These are phyloP conservation scores for Neoarius graeffei DNA, from an alignment of 2,113 vertebrate genomes.

Conservation along the genomic window DNA sequence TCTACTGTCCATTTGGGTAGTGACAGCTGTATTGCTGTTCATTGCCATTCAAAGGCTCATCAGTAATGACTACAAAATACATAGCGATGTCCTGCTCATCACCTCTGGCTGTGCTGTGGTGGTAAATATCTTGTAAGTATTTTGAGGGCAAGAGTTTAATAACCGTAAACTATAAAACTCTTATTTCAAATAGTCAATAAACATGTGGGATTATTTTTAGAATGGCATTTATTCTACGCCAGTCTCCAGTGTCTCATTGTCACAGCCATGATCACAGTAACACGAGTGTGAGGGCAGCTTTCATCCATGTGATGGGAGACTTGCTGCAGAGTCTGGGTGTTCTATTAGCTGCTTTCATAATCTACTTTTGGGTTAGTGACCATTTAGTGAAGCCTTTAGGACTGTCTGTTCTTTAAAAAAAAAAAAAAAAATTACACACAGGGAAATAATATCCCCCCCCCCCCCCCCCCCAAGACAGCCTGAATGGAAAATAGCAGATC, in stretches of 20 bases:
- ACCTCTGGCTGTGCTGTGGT: conserved; percentile 84
- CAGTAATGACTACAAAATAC: conserved; percentile 79
- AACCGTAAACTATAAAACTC: background rate
- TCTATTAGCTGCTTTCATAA: conserved; percentile 80
- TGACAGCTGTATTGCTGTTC: conserved; percentile 80
- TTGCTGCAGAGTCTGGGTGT: conserved; percentile 87
- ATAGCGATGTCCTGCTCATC: conserved; percentile 81
- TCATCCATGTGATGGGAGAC: conserved; percentile 87
- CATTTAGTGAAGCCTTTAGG: background rate
- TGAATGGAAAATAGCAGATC: conserved; percentile 86
- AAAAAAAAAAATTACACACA: no score
- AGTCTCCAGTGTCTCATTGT: conserved; percentile 67
- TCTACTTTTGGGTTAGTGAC: conserved; percentile 82
- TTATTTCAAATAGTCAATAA: no score
- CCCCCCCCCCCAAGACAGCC: conserved; percentile 75
- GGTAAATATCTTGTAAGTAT: conserved; percentile 81
- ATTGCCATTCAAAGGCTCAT: conserved; percentile 79
- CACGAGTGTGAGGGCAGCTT: conserved; percentile 85
- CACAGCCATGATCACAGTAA: conserved; percentile 55
- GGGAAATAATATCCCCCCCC: background rate
- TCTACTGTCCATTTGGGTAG: conserved; percentile 86
- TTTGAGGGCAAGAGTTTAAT: background rate
- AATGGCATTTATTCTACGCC: conserved; percentile 88
- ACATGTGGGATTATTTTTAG: conserved; percentile 60
- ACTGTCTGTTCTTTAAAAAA: no score